Conservation (phyloP, 2,113 vertebrate species). For the Mus pahari region DNA sequence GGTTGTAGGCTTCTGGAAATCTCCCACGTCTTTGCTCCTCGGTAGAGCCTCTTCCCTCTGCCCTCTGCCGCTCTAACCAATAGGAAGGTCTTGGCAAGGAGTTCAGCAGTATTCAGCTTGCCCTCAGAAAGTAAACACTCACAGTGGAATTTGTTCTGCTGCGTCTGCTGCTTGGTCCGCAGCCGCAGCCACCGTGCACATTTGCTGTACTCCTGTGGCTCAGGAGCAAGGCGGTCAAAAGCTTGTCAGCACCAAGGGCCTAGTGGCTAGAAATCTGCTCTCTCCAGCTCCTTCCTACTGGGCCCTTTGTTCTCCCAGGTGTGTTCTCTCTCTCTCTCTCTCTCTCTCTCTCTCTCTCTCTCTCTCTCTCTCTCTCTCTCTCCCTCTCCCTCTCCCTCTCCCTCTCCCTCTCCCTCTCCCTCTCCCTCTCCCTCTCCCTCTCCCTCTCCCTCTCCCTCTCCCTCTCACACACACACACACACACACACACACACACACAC, state of each 20-base stretch:
- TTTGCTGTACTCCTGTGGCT: neutral
- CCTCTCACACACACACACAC: neutral
- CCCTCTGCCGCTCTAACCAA: neutral
- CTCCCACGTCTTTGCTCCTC: neutral
- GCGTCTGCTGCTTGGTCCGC: neutral
- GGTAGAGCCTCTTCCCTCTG: neutral
- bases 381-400: too few relatives aligned
- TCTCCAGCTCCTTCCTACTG: neutral
- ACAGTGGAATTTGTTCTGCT: neutral
- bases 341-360: neutral
- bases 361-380: neutral
- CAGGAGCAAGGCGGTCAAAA: neutral
- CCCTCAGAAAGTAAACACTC: neutral
- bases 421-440: neutral
- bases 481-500: neutral
- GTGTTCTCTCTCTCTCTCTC: neutral
- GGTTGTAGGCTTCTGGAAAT: neutral
- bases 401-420: too few relatives aligned
- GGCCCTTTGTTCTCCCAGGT: neutral
- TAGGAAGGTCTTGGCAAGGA: neutral
- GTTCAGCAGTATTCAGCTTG: neutral
- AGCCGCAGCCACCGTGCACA: neutral
- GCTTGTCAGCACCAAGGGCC: neutral
- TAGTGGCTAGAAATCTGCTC: neutral
- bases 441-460: too few relatives aligned